These are phyloP conservation scores for Dipodomys merriami DNA, from an alignment of 2,113 vertebrate species.

Conservation along the genomic window DNA sequence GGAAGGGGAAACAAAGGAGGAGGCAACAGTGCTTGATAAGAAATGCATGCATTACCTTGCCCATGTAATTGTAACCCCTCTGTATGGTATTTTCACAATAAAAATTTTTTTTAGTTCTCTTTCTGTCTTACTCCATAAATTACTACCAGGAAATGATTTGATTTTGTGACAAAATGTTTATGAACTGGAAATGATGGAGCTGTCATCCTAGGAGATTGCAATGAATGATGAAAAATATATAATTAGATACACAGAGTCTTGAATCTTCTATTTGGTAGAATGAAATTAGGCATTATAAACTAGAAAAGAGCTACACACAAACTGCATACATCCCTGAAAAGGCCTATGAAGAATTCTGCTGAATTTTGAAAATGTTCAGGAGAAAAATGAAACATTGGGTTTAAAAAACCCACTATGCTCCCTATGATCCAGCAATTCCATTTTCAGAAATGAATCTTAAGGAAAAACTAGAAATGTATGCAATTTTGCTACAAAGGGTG, in stretches of 20 bases:
- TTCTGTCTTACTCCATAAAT: conserved; percentile 23
- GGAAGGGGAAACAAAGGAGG: too few species aligned
- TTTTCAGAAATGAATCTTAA: conserved; percentile 32
- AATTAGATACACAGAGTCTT: background rate
- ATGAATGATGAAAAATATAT: conserved; percentile 34
- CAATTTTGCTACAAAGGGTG: background rate
- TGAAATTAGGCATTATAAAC: background rate
- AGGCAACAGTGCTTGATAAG: too few species aligned
- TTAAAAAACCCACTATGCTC: conserved; percentile 6
- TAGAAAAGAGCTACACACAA: background rate
- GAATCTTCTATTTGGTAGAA: conserved; percentile 10
- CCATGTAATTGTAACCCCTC: too few species aligned
- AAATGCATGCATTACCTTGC: too few species aligned
- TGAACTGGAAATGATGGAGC: conserved; percentile 26
- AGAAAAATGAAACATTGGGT: conserved; percentile 24
- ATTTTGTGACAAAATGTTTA: conserved; percentile 51
- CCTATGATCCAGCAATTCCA: background rate
- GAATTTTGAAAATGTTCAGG: conserved; percentile 12
- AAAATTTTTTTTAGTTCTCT: background rate
- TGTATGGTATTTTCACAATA: background rate
- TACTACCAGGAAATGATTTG: conserved; percentile 10
- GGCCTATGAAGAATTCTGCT: background rate
- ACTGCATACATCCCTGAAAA: background rate
- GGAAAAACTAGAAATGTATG: conserved; percentile 3
- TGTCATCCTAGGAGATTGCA: background rate